Base-by-base conservation (phyloP, 2,888 invertebrate species). In the Marronus borbonicus region DNA sequence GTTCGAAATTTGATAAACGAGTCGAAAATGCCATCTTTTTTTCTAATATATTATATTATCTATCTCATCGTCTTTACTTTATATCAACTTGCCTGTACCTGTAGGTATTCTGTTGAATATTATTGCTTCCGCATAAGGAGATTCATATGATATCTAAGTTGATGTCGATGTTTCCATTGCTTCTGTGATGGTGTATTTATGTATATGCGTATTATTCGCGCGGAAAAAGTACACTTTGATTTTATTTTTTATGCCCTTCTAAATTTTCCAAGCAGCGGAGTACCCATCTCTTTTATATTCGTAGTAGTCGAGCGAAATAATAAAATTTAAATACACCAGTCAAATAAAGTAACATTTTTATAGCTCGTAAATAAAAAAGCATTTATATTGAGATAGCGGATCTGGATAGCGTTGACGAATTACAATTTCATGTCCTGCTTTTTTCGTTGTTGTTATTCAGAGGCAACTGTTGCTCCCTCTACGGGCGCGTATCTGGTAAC, bases 361-460 rank as follows among this genome's bases (percentile, higher is more conserved):
- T 60, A 44, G 60, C 39, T 14, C 44, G 72, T 31, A 49, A 74
- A 74, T 74, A 74, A 74, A 74, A 74, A 39, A 28, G 60, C 72
- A 74, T 74, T 74, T 62, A 74, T 60, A 74, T 44, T 74, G 72
- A 74, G 72, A 74, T 74, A 60, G 72, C 39, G 60, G 60, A 74
- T 60, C 28, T 24, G 72, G 72, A 60, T 74, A 60, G 60, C 44
- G 60, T 74, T 74, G 72, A 74, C 72, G 72, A 74, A 74, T 74
- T 74, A 60, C 39, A 60, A 49, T 74, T 74, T 74, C 72, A 60
- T 74, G 60, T 60, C 28, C 58, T 74, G 60, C 12, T 24, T 74
- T 74, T 60, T 50, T 24, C 20, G 36, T 39, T 60, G 39, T 24
- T 74, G 44, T 39, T 74, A 44, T 74, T 62, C 60, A 44, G 60